Base-by-base conservation (phyloP, 2,888 invertebrate genomes). In the Acleris laterana region DNA sequence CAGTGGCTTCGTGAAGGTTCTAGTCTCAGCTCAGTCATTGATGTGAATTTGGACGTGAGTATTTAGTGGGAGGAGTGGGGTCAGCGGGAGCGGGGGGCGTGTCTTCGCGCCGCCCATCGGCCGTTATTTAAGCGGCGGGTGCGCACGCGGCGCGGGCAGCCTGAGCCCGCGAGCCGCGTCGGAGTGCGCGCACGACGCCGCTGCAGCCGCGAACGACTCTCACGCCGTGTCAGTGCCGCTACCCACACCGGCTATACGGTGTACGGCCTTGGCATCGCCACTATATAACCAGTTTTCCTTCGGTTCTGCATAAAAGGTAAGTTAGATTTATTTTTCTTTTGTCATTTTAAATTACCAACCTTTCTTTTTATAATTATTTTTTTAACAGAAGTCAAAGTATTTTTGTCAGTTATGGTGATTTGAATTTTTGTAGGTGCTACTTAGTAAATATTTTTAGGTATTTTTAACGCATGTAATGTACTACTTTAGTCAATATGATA, bases 101-200 rank as follows among this genome's bases (percentile, higher is more conserved):
- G 85, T 72, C 79, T 73, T 78, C 77, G 85, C 85, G 84, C 87
- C 90, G 85, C 89, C 88, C 87, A 83, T 81, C 80, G 61, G 42
- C 59, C 62, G 64, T 65, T 71, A 74, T 74, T 75, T 80, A 72
- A 68, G 70, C 72, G 50, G 57, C 63, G 50, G 58, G 53, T 62
- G 59, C 63, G 61, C 60, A 60, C 51, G 53, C 62, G 66, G 66
- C 63, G 68, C 67, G 69, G 59, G 68, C 68, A 68, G 68, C 60
- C 51, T 59, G 46, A 60, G 55, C 63, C 63, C 68, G 59, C 62
- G 28, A 38, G 38, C 49, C 52, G 55, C 51, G 61, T 57, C 56
- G 42, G 50, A 50, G 49, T 20, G 52, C 50, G 52, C 56, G 50
- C 53, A 52, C 51, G 55, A 42, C 38, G 51, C 28, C 60, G 61